A percentile compares a stretch with the other conserved stretches of the same genome.
phyloP scores from a whole-genome alignment of 2,888 invertebrate species.

The Sphecodes monilicornis region DNA sequence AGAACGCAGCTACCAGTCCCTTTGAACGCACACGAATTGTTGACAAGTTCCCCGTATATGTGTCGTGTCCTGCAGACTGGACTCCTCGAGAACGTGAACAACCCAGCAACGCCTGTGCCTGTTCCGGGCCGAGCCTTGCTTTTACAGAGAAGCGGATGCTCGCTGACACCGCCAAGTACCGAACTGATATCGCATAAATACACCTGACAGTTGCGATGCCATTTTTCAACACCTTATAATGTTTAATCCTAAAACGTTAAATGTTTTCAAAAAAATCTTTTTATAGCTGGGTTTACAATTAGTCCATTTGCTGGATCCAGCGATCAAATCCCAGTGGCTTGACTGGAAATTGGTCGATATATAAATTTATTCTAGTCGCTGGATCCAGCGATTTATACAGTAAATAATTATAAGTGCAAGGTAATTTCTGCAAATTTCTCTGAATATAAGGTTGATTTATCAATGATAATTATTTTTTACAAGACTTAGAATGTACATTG shows the following conservation, averaged over 20 bases:
- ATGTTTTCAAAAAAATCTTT: neutral
- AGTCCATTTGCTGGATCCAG: neutral
- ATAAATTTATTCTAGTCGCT: too few species aligned
- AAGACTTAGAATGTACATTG: too few species aligned
- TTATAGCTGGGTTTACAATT: neutral
- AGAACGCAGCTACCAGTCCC: conserved; percentile 69
- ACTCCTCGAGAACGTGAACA: conserved; percentile 55
- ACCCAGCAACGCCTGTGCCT: conserved; percentile 18
- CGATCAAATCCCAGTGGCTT: too few species aligned
- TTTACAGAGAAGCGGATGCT: neutral
- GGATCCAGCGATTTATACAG: too few species aligned
- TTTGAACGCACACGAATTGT: conserved; percentile 73
- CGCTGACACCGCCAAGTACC: neutral
- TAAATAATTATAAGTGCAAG: too few species aligned
- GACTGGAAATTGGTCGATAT: too few species aligned
- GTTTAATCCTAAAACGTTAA: too few species aligned
- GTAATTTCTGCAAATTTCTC: too few species aligned
- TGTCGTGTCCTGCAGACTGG: conserved; percentile 52
- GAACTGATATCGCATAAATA: neutral
- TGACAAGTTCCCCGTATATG: conserved; percentile 66
- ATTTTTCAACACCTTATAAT: neutral
- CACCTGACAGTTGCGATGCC: neutral
- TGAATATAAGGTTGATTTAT: too few species aligned
- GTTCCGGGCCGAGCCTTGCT: conserved; percentile 53
- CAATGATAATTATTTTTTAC: too few species aligned